phyloP scores from a whole-genome alignment of 2,113 vertebrate genomes.

The Colaptes auratus region DNA sequence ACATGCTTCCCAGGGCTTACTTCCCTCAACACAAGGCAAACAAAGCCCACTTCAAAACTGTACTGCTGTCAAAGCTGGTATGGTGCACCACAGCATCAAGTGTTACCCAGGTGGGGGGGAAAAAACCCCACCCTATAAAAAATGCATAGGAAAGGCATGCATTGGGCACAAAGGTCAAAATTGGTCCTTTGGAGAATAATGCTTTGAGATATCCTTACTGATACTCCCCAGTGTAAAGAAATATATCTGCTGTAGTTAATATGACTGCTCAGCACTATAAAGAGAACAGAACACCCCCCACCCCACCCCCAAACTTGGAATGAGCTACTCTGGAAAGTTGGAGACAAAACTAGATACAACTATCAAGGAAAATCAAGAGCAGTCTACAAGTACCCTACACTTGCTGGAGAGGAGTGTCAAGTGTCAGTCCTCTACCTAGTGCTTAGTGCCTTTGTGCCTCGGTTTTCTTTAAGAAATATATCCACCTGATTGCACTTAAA shows the following conservation, averaged over 20 bases:
- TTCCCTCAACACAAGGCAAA: not conserved
- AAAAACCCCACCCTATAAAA: not conserved
- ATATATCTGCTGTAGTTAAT: not conserved
- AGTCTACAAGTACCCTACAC: not conserved
- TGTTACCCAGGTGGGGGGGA: not conserved
- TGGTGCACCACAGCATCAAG: not conserved
- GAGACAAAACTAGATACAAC: not conserved
- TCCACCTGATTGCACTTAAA: not conserved
- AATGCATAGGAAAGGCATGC: not conserved
- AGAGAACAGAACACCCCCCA: no score
- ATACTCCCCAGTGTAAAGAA: not conserved
- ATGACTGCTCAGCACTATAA: no score
- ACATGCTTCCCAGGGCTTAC: not conserved
- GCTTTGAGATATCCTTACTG: not conserved
- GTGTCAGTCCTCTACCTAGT: not conserved
- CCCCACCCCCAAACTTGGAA: no score
- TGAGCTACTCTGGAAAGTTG: not conserved
- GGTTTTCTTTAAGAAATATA: not conserved
- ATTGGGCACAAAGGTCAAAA: not conserved
- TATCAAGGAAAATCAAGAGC: not conserved
- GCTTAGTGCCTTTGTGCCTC: not conserved
- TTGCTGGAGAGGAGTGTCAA: not conserved
- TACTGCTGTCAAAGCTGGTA: not conserved
- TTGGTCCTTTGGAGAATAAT: not conserved
- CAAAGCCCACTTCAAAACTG: not conserved